A percentile compares a stretch with the other conserved stretches of the same genome.
These are phyloP conservation scores for Otocyon megalotis DNA, from an alignment of 2,113 vertebrate species.

Conservation along the genomic window DNA sequence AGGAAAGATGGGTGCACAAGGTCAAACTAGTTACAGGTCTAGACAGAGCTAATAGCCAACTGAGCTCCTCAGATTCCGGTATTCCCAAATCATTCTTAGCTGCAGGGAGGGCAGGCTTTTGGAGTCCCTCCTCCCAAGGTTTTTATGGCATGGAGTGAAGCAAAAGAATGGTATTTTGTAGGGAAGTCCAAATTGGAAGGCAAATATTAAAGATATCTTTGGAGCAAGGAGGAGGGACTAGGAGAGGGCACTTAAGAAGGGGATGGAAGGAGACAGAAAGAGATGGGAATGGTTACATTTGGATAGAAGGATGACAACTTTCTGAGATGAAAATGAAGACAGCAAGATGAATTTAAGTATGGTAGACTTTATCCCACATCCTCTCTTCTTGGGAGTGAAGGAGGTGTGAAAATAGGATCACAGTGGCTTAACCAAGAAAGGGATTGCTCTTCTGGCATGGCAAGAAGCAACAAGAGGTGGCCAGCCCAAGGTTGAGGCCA, in stretches of 20 bases:
- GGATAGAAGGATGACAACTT: not conserved
- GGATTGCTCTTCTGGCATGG: not conserved
- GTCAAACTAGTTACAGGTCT: not conserved
- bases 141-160: not conserved
- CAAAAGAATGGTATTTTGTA: constrained; percentile 21
- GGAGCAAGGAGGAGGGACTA: not conserved
- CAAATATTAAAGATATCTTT: not conserved
- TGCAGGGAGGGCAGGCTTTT: not conserved
- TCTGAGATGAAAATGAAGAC: not conserved
- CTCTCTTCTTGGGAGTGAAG: not conserved
- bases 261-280: not conserved
- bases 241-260: not conserved
- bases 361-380: not conserved
- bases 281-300: not conserved
- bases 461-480: not conserved
- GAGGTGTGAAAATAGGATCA: not conserved
- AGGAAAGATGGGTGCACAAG: not conserved
- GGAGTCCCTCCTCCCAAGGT: not conserved
- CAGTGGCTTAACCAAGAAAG: not conserved
- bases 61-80: too few species aligned
- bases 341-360: not conserved
- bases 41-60: not conserved
- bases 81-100: not conserved
- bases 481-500: not conserved
- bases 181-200: not conserved